Evolutionary conservation across 2,797 vertebrate genomes (phyloP).

Genomic region (Peromyscus melanophrys): DNA sequence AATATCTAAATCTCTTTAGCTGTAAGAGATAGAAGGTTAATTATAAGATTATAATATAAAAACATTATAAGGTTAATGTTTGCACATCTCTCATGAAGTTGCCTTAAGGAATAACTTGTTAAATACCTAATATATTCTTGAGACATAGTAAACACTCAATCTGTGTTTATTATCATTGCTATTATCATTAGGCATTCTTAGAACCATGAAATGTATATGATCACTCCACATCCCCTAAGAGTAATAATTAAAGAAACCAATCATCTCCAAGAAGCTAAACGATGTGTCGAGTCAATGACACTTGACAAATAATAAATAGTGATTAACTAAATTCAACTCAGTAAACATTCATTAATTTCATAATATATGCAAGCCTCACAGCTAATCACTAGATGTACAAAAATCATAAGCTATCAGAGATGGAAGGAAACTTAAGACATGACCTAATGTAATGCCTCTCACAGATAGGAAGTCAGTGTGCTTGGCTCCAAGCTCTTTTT

Average conservation of each 20-base stretch:
- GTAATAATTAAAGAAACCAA: slow-evolving; percentile 33
- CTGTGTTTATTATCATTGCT: neutral
- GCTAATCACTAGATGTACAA: slow-evolving; percentile 4
- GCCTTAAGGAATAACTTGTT: neutral
- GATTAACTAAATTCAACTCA: slow-evolving; percentile 68
- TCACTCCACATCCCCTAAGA: slow-evolving; percentile 7
- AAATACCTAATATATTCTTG: neutral
- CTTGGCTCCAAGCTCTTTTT: neutral
- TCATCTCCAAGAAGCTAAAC: slow-evolving; percentile 50
- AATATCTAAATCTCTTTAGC: neutral
- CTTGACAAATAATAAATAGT: slow-evolving; percentile 65
- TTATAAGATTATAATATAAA: neutral
- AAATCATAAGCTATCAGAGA: slow-evolving; percentile 23
- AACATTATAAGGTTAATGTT: neutral
- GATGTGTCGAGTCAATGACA: slow-evolving; percentile 60
- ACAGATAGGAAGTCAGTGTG: neutral
- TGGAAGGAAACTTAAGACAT: neutral
- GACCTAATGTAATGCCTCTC: neutral
- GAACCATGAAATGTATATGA: slow-evolving; percentile 27
- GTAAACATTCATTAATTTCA: slow-evolving; percentile 67
- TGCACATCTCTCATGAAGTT: neutral
- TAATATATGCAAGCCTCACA: slow-evolving; percentile 58
- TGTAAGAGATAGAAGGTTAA: neutral
- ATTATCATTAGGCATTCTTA: neutral
- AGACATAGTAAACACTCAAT: neutral